A percentile compares a stretch with the other conserved stretches of the same genome.
phyloP scores from a whole-genome alignment of 2,113 vertebrate species.

The Alethe diademata region DNA sequence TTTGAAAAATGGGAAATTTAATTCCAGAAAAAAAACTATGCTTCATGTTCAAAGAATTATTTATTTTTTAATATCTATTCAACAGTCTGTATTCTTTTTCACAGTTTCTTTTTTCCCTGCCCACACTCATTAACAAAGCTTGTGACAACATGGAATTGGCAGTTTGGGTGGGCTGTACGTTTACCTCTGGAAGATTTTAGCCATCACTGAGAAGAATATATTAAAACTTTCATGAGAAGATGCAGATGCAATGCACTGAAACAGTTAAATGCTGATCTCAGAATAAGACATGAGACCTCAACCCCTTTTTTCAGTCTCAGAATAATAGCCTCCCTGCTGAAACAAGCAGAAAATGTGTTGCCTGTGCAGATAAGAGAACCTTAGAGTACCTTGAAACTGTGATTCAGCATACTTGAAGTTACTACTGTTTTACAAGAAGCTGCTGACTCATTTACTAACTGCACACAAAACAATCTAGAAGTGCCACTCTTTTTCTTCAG shows the following conservation, averaged over 20 bases:
- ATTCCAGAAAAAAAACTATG: neutral
- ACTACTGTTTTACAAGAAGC: conserved; percentile 22
- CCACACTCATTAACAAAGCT: neutral
- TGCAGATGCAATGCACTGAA: neutral
- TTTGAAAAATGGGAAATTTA: neutral
- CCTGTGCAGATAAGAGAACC: conserved; percentile 10
- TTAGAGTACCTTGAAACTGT: conserved; percentile 41
- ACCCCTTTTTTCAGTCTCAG: neutral
- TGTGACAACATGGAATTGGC: neutral
- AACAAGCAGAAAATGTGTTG: conserved; percentile 52
- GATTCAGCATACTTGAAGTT: conserved; percentile 48
- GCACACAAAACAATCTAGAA: neutral
- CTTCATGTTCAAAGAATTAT: neutral
- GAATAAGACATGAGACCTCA: conserved; percentile 12
- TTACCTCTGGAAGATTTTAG: neutral
- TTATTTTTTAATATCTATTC: neutral
- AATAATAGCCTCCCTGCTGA: conserved; percentile 28
- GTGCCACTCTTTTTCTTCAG: neutral
- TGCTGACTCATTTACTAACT: conserved; percentile 36
- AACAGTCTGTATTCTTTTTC: neutral
- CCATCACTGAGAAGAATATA: neutral
- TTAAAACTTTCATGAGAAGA: neutral
- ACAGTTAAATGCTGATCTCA: conserved; percentile 34
- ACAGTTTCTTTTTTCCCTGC: neutral
- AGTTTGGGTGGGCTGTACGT: neutral